Percentiles rank a stretch among this genome's conserved stretches.
Conservation (phyloP, 35 echinoderm and acorn worm species). For the Eucidaris tribuloides region DNA sequence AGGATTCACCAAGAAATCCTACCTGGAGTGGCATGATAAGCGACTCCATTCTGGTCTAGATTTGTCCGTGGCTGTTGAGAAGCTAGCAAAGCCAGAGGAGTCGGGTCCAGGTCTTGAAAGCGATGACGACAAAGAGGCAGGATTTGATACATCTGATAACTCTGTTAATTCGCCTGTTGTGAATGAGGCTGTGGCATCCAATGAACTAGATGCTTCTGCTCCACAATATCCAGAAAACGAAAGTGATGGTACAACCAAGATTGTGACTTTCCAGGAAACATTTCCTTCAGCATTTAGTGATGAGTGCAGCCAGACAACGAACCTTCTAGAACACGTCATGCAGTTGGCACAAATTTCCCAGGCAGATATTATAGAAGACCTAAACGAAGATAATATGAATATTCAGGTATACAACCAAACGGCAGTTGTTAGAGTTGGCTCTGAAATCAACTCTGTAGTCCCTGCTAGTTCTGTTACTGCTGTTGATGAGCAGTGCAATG, state of each 20-base stretch:
- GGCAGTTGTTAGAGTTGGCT: too few relatives aligned
- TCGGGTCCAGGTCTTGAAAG: neutral
- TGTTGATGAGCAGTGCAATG: too few relatives aligned
- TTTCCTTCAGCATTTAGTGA: neutral
- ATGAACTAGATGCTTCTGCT: neutral
- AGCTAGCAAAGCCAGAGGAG: neutral
- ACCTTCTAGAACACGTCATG: slow-evolving; percentile 18
- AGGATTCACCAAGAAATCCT: slow-evolving; percentile 14
- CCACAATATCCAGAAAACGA: neutral
- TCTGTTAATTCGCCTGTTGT: neutral
- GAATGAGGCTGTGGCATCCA: neutral
- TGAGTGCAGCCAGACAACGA: slow-evolving; percentile 2
- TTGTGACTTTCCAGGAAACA: neutral
- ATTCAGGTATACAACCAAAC: too few relatives aligned
- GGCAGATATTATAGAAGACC: neutral
- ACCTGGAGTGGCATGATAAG: neutral
- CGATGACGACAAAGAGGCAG: neutral
- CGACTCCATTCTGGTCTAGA: neutral
- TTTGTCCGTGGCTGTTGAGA: neutral
- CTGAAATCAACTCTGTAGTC: too few relatives aligned
- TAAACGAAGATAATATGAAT: too few relatives aligned
- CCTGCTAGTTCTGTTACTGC: too few relatives aligned
- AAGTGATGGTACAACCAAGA: neutral
- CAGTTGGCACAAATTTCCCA: slow-evolving; percentile 16
- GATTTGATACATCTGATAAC: neutral